These are phyloP conservation scores for Parascotia fuliginaria DNA, from an alignment of 2,888 invertebrate genomes.

Conservation along the genomic window DNA sequence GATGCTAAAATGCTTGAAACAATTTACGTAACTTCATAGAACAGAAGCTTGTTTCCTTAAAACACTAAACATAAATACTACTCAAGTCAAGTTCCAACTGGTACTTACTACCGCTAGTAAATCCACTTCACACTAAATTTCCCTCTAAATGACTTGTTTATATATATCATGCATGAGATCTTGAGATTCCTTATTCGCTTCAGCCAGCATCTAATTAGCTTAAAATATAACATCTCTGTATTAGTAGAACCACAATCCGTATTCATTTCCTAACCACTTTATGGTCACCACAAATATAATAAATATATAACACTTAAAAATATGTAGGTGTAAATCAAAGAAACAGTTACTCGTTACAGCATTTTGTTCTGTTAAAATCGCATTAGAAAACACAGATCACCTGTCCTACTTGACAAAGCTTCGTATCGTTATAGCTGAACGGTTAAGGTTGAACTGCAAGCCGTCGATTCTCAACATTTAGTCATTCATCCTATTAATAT, in stretches of 20 bases:
- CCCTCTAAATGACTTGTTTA: not conserved
- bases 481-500: no score
- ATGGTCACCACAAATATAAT: not conserved
- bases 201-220: not conserved
- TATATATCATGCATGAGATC: not conserved
- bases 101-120: no score
- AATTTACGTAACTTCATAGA: no score
- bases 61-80: no score
- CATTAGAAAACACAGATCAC: slow-evolving; percentile 31
- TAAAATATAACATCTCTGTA: not conserved
- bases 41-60: no score
- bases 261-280: not conserved
- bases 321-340: slow-evolving; percentile 1
- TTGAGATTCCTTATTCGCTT: not conserved
- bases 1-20: no score
- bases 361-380: slow-evolving; percentile 19
- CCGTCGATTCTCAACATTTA: not conserved
- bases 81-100: no score
- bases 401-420: slow-evolving; percentile 31
- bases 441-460: slow-evolving; percentile 5
- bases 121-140: not conserved
- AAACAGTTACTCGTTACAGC: slow-evolving; percentile 11
- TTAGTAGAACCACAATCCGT: not conserved
- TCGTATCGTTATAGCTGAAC: slow-evolving; percentile 23
- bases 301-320: slow-evolving; percentile 3